phyloP scores from a whole-genome alignment of 2,797 vertebrate genomes.

The Syndactyla subalaris region DNA sequence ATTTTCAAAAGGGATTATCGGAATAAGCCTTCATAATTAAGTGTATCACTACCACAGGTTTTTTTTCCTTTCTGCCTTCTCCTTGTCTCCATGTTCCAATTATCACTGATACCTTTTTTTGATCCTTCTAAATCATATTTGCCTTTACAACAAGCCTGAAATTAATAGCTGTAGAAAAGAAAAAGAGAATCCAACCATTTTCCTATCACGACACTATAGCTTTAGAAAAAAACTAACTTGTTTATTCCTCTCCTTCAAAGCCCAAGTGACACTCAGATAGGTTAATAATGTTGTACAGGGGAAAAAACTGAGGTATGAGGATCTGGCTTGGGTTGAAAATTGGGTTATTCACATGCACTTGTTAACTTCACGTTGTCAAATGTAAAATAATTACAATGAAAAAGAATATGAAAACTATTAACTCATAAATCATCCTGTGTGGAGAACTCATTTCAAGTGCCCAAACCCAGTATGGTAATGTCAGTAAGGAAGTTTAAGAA shows the following conservation, averaged over 20 bases:
- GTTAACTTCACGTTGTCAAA: not conserved
- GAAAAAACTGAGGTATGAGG: not conserved
- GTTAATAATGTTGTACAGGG: conserved; percentile 21
- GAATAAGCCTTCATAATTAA: conserved; percentile 80
- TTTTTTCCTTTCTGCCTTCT: conserved; percentile 24
- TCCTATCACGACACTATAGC: not conserved
- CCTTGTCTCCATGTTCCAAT: conserved; percentile 72
- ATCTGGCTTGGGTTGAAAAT: not conserved
- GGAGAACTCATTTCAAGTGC: not conserved
- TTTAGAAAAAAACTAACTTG: conserved; percentile 40
- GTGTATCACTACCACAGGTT: conserved; percentile 63
- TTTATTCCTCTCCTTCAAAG: conserved; percentile 58
- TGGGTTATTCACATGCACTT: not conserved
- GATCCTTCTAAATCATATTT: conserved; percentile 77
- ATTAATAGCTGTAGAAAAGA: conserved; percentile 70
- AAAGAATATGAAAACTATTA: conserved; percentile 13
- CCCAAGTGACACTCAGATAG: not conserved
- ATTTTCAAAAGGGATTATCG: conserved; percentile 76
- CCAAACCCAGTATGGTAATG: not conserved
- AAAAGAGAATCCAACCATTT: not conserved
- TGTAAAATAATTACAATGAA: not conserved
- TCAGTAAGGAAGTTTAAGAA: not conserved
- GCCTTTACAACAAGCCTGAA: conserved; percentile 71
- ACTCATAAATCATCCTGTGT: not conserved
- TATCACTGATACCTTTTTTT: conserved; percentile 75